A percentile compares a stretch with the other conserved stretches of the same genome.
These are phyloP conservation scores for Cheilosia urbana DNA, from an alignment of 2,888 invertebrate species.

Conservation along the genomic window DNA sequence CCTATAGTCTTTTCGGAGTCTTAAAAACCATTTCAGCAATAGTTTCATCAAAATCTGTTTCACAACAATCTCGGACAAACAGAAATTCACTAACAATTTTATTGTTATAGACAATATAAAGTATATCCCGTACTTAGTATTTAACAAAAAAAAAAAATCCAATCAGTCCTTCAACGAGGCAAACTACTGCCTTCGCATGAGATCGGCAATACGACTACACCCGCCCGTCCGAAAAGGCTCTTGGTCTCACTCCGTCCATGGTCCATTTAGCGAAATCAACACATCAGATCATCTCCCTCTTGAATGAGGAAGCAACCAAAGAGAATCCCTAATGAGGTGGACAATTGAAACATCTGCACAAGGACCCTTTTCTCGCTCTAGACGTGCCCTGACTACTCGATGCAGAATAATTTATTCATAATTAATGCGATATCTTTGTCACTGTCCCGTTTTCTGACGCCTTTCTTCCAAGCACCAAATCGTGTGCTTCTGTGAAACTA, in stretches of 20 bases:
- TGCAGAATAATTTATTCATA: slow-evolving; percentile 45
- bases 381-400: slow-evolving; percentile 58
- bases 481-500: not conserved
- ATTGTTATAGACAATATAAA: no score
- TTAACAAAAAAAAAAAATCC: no score
- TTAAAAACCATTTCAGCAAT: no score
- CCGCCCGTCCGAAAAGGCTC: not conserved
- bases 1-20: no score
- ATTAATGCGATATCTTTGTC: slow-evolving; percentile 59
- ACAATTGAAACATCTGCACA: slow-evolving; percentile 68
- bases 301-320: slow-evolving; percentile 9
- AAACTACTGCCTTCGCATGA: no score
- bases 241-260: not conserved
- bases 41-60: no score
- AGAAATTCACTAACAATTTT: no score
- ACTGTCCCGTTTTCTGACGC: slow-evolving; percentile 28
- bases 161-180: no score
- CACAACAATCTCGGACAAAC: no score
- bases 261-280: slow-evolving; percentile 8
- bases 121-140: no score
- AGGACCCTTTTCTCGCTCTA: slow-evolving; percentile 12
- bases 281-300: slow-evolving; percentile 14
- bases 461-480: not conserved
- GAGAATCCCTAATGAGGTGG: slow-evolving; percentile 28
- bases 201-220: not conserved